Conservation (phyloP, 2,113 vertebrate species). For the Heterochromis multidens region DNA sequence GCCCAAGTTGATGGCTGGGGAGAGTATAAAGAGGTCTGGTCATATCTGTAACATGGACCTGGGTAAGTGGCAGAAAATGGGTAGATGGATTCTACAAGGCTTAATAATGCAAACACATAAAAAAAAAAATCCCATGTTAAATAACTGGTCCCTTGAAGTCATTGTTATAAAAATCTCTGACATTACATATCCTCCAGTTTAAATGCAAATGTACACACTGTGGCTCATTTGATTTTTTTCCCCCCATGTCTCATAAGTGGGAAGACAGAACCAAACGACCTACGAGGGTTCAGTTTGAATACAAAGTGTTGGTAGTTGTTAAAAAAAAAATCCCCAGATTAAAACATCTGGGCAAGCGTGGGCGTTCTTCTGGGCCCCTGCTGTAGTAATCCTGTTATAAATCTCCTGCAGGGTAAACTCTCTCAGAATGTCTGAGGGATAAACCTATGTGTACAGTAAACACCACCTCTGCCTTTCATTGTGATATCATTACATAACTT, state of each 20-base stretch:
- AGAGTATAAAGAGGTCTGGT: no score
- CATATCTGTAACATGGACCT: neutral
- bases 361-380: neutral
- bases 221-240: neutral
- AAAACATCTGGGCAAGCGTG: constrained; percentile 14
- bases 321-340: constrained; percentile 14
- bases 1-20: no score
- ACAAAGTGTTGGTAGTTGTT: neutral
- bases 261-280: neutral
- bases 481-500: constrained; percentile 22
- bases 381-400: constrained; percentile 40
- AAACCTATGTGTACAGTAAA: constrained; percentile 45
- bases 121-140: neutral
- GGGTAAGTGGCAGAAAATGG: neutral
- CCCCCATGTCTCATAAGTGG: neutral
- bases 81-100: neutral
- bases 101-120: neutral
- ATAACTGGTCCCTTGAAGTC: neutral
- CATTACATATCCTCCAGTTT: neutral
- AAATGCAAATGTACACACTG: neutral
- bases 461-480: constrained; percentile 23
- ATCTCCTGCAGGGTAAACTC: constrained; percentile 30
- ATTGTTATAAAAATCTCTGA: neutral
- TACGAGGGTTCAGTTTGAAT: neutral
- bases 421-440: constrained; percentile 10